These are phyloP conservation scores for Drosophila anceps DNA, from an alignment of 2,888 invertebrate genomes.

Conservation along the genomic window DNA sequence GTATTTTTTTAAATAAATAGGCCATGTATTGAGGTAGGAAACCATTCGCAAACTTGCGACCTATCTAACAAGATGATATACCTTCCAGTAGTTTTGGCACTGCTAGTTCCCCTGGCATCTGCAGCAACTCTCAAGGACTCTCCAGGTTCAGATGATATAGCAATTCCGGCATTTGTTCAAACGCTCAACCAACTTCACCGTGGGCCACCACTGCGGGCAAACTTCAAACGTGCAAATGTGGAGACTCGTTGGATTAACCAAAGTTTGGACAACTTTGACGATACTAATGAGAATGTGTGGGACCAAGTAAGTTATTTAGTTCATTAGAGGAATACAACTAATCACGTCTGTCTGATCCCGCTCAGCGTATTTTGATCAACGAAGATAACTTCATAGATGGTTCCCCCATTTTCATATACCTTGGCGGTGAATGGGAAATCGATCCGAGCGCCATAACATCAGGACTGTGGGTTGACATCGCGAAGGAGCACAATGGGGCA, in stretches of 20 bases:
- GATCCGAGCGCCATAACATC: constrained; percentile 86
- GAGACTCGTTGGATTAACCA: constrained; percentile 86
- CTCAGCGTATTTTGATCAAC: constrained; percentile 86
- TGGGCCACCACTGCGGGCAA: constrained; percentile 35
- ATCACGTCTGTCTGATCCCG: neutral
- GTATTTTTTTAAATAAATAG: constrained; percentile 69
- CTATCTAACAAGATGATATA: constrained; percentile 54
- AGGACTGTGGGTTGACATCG: constrained; percentile 88
- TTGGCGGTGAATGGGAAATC: constrained; percentile 90
- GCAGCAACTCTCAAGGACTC: constrained; percentile 35
- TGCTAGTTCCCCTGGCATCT: constrained; percentile 38
- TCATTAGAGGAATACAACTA: too few species aligned
- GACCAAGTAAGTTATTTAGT: constrained; percentile 78
- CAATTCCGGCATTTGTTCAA: constrained; percentile 43
- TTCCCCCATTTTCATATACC: constrained; percentile 87
- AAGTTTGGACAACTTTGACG: constrained; percentile 87
- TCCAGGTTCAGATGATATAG: neutral
- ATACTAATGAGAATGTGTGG: constrained; percentile 86
- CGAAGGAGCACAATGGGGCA: constrained; percentile 86
- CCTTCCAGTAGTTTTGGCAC: constrained; percentile 28
- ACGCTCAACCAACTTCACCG: constrained; percentile 46
- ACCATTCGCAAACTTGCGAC: constrained; percentile 53
- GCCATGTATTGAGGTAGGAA: constrained; percentile 32
- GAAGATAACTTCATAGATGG: constrained; percentile 83
- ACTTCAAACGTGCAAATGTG: constrained; percentile 39